Base-by-base conservation (phyloP, 2,797 vertebrate species). In the Pantherophis vulpinus region DNA sequence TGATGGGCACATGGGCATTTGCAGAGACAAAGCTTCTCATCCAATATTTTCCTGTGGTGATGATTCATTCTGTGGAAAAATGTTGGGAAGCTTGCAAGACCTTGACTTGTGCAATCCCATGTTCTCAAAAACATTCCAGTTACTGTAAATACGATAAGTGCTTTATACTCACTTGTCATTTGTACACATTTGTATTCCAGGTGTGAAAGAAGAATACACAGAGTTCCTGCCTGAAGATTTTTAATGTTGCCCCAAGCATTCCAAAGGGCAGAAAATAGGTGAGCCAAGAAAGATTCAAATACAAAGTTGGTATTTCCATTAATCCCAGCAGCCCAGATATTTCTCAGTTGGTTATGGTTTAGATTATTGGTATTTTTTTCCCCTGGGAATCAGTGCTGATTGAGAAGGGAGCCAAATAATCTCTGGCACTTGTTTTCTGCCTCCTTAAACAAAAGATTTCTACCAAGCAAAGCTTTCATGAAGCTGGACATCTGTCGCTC, bases 401-500 rank as follows among this genome's bases (percentile, higher is more conserved):
- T 37, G 95, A 95, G 92, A 92, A 20, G 74, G 93, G 93, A 96
- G 95, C 95, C 60, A 54, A 87, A 96, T 97, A 97, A 97, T 94
- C 95, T 95, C 95, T 96, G 96, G 96, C 89, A n/a, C 95, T 94
- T 95, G 91, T 86, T 96, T 97, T 96, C 94, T 92, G 92, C 92
- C 94, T 95, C 74, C 90, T 88, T 63, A 95, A 83, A 97, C 96
- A 97, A 97, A 97, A 95, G 97, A 96, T 93, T 97, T 96, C 96
- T 96, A 94, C 94, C 93, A 92, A 95, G 97, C 96, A 96, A 97
- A 92, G 97, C 97, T 97, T 98, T 97, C 95, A 97, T 98, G 87
- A 87, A 97, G 98, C 98, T 96, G 98, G 98, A 98, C 98, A 99
- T 98, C 98, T 99, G 98, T 98, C 97, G 98, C 97, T 97, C 96